phyloP scores from a whole-genome alignment of 2,797 vertebrate genomes.

The Amniataba percoides region DNA sequence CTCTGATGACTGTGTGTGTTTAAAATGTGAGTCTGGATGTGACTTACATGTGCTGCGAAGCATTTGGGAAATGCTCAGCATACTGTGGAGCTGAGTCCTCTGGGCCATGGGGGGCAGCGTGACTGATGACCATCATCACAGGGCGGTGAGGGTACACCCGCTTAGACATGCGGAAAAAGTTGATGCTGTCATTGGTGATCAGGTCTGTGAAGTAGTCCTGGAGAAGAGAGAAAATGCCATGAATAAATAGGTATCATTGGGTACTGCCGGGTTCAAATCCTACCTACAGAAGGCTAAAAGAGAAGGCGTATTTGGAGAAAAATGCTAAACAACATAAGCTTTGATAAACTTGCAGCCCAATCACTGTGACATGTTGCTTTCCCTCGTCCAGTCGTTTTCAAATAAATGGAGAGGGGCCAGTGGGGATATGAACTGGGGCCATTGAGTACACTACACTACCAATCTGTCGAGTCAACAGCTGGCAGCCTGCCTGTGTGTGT shows the following conservation, averaged over 20 bases:
- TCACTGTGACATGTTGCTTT: constrained; percentile 74
- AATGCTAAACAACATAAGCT: constrained; percentile 63
- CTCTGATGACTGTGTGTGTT: constrained; percentile 5
- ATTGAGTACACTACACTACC: constrained; percentile 81
- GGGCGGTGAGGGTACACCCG: constrained; percentile 95
- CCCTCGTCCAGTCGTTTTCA: constrained; percentile 73
- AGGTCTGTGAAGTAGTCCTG: constrained; percentile 98
- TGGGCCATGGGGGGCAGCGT: constrained; percentile 95
- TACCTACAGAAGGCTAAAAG: constrained; percentile 19
- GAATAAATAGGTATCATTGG: constrained; percentile 12
- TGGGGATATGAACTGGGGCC: constrained; percentile 77
- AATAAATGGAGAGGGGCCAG: constrained; percentile 73
- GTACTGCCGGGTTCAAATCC: constrained; percentile 19
- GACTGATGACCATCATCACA: constrained; percentile 97
- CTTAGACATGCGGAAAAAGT: constrained; percentile 95
- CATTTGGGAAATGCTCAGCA: constrained; percentile 90
- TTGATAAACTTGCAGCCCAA: constrained; percentile 71
- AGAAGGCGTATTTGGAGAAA: constrained; percentile 14
- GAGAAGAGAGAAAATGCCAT: constrained; percentile 19
- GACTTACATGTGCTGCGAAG: constrained; percentile 98
- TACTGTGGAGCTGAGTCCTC: constrained; percentile 98
- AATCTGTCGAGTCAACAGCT: constrained; percentile 84
- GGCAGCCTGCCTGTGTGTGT: constrained; percentile 71
- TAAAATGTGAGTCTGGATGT: constrained; percentile 55
- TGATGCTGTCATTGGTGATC: constrained; percentile 97